Base-by-base conservation (phyloP, 2,113 vertebrate species). In the Pampusana beccarii region DNA sequence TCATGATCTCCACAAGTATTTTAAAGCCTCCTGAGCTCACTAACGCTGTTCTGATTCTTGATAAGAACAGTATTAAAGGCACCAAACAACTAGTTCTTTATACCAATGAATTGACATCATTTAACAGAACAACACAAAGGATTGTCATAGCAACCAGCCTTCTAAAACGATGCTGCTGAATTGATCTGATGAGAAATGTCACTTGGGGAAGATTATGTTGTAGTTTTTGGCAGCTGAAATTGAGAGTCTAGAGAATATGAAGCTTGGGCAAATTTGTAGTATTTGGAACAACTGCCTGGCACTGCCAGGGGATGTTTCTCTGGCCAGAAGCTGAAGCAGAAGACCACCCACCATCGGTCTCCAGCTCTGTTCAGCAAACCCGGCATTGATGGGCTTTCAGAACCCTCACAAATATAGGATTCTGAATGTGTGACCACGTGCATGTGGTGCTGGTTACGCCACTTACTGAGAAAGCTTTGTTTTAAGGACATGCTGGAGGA, bases 91-190 rank as follows among this genome's bases (percentile, higher is more conserved):
- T 48, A 9, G 33, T 79, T 60, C 77, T 87, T 86, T 70, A 64
- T 62, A 4, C 70, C 40, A 53, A 0, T 66, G 86, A 75, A 95
- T 26, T 85, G 93, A 90, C 80, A 94, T 84, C 25, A 80, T 92
- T 88, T 57, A 66, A 57, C 75, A 82, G 74, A 88, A 71, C 54
- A 88, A 54, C 71, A 91, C 64, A 93, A 66, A 64, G 92, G 46
- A 53, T 58, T 78, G 88, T 64, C 95, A 92, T 97, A 54, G 95
- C 84, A 96, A 97, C 95, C 95, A 81, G 67, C 78, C 80, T 82
- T 88, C 75, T 81, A 6, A 92, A 91, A 84, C 0, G 25, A 56
- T 92, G 90, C 85, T 92, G 81, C 83, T 93, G 87, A 80, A 94
- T 80, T 79, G 95, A 89, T 92, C 62, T 95, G 92, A 95, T 93